phyloP scores from a whole-genome alignment of 2,888 invertebrate genomes.

The Pyrocoelia pectoralis region DNA sequence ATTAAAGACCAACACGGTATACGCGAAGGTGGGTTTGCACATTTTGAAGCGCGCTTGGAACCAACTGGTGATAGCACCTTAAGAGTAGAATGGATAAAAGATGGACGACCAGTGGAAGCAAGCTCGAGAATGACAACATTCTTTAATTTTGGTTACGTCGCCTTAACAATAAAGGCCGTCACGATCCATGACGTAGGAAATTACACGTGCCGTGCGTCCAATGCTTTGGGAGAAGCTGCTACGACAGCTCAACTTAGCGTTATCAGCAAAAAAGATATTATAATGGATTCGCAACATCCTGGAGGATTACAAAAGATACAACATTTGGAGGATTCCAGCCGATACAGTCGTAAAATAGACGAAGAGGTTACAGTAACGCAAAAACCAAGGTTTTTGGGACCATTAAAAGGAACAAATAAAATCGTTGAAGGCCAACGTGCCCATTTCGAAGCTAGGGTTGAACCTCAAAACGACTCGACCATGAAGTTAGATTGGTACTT shows the following conservation, averaged over 20 bases:
- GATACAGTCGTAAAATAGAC: slow-evolving; percentile 69
- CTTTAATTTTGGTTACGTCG: slow-evolving; percentile 95
- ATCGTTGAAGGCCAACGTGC: slow-evolving; percentile 93
- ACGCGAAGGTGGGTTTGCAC: slow-evolving; percentile 92
- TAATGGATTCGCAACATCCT: slow-evolving; percentile 91
- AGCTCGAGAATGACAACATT: slow-evolving; percentile 92
- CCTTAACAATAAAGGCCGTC: slow-evolving; percentile 90
- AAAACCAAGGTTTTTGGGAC: slow-evolving; percentile 87
- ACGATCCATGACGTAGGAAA: slow-evolving; percentile 89
- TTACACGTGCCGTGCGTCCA: slow-evolving; percentile 89
- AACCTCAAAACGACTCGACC: slow-evolving; percentile 92
- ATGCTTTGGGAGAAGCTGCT: slow-evolving; percentile 84
- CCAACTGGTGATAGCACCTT: slow-evolving; percentile 91
- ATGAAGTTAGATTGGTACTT: slow-evolving; percentile 97
- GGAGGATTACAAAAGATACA: slow-evolving; percentile 92
- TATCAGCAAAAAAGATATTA: slow-evolving; percentile 84
- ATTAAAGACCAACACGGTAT: slow-evolving; percentile 87
- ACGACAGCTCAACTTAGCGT: slow-evolving; percentile 85
- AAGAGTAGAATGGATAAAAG: slow-evolving; percentile 92
- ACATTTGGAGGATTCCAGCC: slow-evolving; percentile 83
- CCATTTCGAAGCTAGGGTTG: slow-evolving; percentile 94
- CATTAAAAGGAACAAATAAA: slow-evolving; percentile 90
- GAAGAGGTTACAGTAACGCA: slow-evolving; percentile 80
- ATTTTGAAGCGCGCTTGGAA: slow-evolving; percentile 94
- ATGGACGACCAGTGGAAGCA: slow-evolving; percentile 89